Evolutionary conservation across 2,888 invertebrate species (phyloP), one percentile per base, ranked within the genome.

Genomic region (Yponomeuta plumbellus): DNA sequence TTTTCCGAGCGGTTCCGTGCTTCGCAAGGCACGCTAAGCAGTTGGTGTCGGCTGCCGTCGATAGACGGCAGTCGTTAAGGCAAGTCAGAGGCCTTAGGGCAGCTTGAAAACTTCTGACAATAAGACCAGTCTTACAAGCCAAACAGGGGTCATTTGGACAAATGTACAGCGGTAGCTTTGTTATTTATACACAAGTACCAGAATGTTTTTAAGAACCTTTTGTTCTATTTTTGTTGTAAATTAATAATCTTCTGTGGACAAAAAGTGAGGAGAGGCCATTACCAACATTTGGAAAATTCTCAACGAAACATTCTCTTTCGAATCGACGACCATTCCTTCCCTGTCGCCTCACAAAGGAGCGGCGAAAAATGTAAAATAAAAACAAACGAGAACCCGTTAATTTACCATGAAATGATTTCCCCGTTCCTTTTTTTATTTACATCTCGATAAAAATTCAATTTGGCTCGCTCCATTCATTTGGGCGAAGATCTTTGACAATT

Each of bases 381-480:
- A 65, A 68, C 66, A 67, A 68, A 68, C 68, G 66, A 63, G 61
- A 63, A 52, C 61, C 67, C 67, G 68, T 68, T 68, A 68, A 68
- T 68, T 68, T 68, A 66, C 65, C 68, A 68, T 68, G 68, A 68
- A 68, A 70, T 68, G 70, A 70, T 69, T 71, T 68, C 65, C 63
- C 57, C 81, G 44, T 52, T 3, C 44, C 44, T 52, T 52, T 52
- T 52, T 52, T 52, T 52, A 52, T 80, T 84, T 80, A 78, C 80
- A 90, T 91, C 88, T 76, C 80, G 90, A 91, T 90, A 89, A 88
- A 88, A 90, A 89, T 91, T 89, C 88, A 88, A 89, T 91, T 88
- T 87, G 83, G 76, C 75, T 78, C 57, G 77, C 76, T 52, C 76
- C 82, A 79, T 80, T 81, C 80, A 79, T 81, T 78, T 79, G 44